These are phyloP conservation scores for Ceratina australensis DNA, from an alignment of 1,140 invertebrate species.

Conservation along the genomic window DNA sequence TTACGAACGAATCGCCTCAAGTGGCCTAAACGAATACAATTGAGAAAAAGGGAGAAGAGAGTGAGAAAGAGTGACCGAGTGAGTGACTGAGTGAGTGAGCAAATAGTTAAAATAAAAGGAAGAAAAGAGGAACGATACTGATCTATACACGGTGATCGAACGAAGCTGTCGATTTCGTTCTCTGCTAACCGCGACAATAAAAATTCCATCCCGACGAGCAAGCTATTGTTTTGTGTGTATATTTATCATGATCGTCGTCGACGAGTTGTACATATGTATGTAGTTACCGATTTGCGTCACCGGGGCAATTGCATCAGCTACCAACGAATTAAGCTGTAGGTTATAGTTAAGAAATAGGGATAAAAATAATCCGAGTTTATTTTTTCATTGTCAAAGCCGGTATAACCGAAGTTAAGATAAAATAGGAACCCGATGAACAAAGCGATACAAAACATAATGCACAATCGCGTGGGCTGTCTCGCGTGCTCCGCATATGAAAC, in stretches of 20 bases:
- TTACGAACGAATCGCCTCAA: not conserved
- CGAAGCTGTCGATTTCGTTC: not conserved
- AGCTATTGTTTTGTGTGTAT: conserved; percentile 6
- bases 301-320: conserved; percentile 20
- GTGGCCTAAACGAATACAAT: no score
- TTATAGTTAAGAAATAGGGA: conserved; percentile 29
- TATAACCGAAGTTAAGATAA: not conserved
- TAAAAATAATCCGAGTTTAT: conserved; percentile 35
- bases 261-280: conserved; percentile 33
- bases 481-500: no score
- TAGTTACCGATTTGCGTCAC: conserved; percentile 29
- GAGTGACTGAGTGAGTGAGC: no score
- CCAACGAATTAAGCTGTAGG: conserved; percentile 31
- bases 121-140: not conserved
- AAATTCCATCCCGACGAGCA: conserved; percentile 27
- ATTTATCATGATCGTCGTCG: not conserved
- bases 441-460: not conserved
- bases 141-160: not conserved
- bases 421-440: not conserved
- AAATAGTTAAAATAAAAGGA: not conserved
- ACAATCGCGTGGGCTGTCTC: not conserved
- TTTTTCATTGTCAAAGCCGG: conserved; percentile 27
- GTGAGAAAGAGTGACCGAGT: no score
- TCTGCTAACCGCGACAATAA: conserved; percentile 28
- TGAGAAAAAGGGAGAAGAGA: no score